Evolutionary conservation across 2,113 vertebrate species (phyloP).

Genomic region (Elanoides forficatus): DNA sequence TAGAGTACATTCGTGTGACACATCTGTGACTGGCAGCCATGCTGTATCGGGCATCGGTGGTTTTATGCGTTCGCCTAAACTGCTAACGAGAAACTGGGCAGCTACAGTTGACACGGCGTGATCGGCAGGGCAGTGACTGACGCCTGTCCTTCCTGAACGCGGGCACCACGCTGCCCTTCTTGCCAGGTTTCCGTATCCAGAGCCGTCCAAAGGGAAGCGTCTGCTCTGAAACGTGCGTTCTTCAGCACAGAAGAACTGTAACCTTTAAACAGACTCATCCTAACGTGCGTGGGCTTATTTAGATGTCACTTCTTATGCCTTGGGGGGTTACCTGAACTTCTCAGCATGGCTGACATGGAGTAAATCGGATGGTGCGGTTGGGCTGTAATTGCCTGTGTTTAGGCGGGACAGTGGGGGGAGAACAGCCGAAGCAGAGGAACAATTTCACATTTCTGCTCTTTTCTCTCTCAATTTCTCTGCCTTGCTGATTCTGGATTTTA

Average conservation of each 20-base stretch:
- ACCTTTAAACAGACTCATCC: not conserved
- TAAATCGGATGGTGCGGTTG: not conserved
- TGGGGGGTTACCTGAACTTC: not conserved
- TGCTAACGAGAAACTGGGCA: accelerated
- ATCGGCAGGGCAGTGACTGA: accelerated
- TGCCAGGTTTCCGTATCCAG: not conserved
- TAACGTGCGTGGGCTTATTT: not conserved
- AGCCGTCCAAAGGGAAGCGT: not conserved
- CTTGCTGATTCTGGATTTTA: not conserved
- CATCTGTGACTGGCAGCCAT: accelerated
- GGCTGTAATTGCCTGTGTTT: not conserved
- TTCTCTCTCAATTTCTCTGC: not conserved
- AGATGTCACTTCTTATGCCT: not conserved
- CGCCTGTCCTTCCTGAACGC: not conserved
- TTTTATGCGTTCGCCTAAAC: not conserved
- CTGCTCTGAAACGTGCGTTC: accelerated
- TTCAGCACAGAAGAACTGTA: not conserved
- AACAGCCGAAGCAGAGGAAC: not conserved
- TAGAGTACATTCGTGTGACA: not conserved
- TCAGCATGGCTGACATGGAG: not conserved
- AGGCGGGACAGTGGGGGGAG: not conserved
- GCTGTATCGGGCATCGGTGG: accelerated
- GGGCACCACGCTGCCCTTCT: not conserved
- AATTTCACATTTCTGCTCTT: not conserved
- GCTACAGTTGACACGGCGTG: not conserved